Evolutionary conservation across 2,113 vertebrate genomes (phyloP), one percentile per base, ranked within the genome.

Genomic region (mouse (Mus musculus)): DNA sequence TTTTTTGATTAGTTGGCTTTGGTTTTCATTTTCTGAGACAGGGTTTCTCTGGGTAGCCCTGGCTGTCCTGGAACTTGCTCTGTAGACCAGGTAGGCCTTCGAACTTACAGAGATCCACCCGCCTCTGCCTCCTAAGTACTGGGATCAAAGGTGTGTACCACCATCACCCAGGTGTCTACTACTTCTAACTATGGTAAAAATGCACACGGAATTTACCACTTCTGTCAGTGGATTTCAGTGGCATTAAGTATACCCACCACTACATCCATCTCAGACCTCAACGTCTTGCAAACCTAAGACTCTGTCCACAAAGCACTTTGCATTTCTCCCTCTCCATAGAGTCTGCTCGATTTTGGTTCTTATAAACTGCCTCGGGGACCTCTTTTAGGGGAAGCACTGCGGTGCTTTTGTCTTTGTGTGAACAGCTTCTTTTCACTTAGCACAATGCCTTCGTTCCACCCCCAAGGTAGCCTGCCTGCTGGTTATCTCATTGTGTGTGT

Each of bases 111-210:
- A 42, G n/a, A 75, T 42, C 20, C n/a, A 24, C 72, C n/a, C 24
- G 72, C 19, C 72, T 42, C 72, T 14, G 28, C 65, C 65, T 73
- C 71, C 71, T 9, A n/a, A 72, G 20, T 42, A 20, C n/a, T 75
- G 20, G n/a, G 72, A 75, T 75, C 20, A 39, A 22, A 75, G n/a
- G 72, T 42, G 71, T 72, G 72, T 11, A 22, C 20, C 9, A 1
- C 72, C 71, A 72, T 12, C 17, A 39, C n/a, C 72, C n/a, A 10
- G 72, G n/a, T 75, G 72, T 42, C 72, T 52, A 39, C 13, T 24
- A 71, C 52, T 80, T 95, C 78, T 92, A 78, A 73, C 69, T 85
- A 42, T 87, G 52, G 80, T 61, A 92, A 92, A 85, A 94, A 94
- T 80, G 36, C 5, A 69, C 24, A 67, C 36, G 39, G 77, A 54